phyloP scores from a whole-genome alignment of 2,888 invertebrate genomes.

The Micropterix aruncella region DNA sequence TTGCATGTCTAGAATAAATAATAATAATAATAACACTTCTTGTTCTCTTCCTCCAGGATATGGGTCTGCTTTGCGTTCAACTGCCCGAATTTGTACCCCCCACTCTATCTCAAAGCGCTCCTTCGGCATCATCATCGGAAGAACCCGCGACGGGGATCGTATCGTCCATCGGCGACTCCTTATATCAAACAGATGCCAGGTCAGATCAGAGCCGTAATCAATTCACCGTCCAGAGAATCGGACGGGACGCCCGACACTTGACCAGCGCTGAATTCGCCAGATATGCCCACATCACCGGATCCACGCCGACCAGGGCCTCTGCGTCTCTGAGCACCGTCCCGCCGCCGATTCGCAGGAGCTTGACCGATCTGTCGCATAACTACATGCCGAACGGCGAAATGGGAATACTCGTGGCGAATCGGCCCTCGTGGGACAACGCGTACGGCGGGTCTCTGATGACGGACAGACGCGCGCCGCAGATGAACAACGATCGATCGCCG shows the following conservation, averaged over 20 bases:
- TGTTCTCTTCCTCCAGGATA: conserved; percentile 24
- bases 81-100: conserved; percentile 28
- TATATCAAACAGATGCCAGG: conserved; percentile 15
- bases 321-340: too few relatives aligned
- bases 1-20: too few relatives aligned
- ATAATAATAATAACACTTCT: too few relatives aligned
- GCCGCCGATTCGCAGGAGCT: neutral
- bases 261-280: conserved; percentile 25
- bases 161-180: conserved; percentile 15
- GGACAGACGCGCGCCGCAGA: neutral
- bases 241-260: conserved; percentile 39
- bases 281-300: conserved; percentile 31
- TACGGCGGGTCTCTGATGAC: neutral
- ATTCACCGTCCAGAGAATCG: conserved; percentile 41
- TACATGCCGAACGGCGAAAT: neutral
- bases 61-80: conserved; percentile 31
- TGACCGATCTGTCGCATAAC: neutral
- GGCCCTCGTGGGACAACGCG: neutral
- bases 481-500: neutral
- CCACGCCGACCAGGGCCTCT: conserved; percentile 11
- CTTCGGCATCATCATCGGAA: conserved; percentile 15
- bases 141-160: conserved; percentile 17
- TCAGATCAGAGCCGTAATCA: conserved; percentile 21
- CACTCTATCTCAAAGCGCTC: conserved; percentile 21
- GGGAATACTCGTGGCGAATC: neutral